Conservation (phyloP, 1,140 invertebrate genomes). For the Aphelenchoides fujianensis region DNA sequence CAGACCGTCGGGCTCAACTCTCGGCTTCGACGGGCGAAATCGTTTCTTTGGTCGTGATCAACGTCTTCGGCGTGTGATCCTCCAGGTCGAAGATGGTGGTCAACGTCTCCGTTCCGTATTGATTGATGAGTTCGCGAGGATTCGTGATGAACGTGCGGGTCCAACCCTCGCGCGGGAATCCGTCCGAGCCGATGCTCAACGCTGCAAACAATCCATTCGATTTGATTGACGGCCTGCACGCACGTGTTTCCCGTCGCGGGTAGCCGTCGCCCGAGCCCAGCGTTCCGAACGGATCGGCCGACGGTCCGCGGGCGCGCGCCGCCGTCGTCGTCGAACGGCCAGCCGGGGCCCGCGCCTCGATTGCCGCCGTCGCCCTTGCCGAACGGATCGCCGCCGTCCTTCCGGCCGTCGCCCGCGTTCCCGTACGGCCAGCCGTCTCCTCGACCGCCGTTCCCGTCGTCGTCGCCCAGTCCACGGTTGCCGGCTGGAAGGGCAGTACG, state of each 20-base stretch:
- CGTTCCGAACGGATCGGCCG: slow-evolving; percentile 18
- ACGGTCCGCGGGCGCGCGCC: slow-evolving; percentile 7
- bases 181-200: slow-evolving; percentile 39
- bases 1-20: neutral
- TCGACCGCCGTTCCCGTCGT: slow-evolving; percentile 24
- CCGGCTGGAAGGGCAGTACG: neutral
- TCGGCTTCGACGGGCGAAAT: slow-evolving; percentile 14
- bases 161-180: slow-evolving; percentile 49
- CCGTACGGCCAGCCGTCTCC: slow-evolving; percentile 25
- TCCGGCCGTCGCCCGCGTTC: too few relatives aligned
- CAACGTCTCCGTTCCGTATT: slow-evolving; percentile 59
- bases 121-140: slow-evolving; percentile 60
- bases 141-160: slow-evolving; percentile 58
- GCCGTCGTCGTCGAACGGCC: slow-evolving; percentile 29
- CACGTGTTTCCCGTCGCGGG: slow-evolving; percentile 9
- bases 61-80: slow-evolving; percentile 37
- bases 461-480: neutral
- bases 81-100: slow-evolving; percentile 49
- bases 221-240: neutral
- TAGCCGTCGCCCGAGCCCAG: slow-evolving; percentile 7
- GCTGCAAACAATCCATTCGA: slow-evolving; percentile 14
- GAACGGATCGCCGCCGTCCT: slow-evolving; percentile 28
- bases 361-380: slow-evolving; percentile 41
- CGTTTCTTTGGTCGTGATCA: slow-evolving; percentile 39
- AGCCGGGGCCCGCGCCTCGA: slow-evolving; percentile 29